Percentiles rank a stretch among this genome's conserved stretches.
Conservation (phyloP, 1,140 invertebrate species). For the Carposina sasakii region DNA sequence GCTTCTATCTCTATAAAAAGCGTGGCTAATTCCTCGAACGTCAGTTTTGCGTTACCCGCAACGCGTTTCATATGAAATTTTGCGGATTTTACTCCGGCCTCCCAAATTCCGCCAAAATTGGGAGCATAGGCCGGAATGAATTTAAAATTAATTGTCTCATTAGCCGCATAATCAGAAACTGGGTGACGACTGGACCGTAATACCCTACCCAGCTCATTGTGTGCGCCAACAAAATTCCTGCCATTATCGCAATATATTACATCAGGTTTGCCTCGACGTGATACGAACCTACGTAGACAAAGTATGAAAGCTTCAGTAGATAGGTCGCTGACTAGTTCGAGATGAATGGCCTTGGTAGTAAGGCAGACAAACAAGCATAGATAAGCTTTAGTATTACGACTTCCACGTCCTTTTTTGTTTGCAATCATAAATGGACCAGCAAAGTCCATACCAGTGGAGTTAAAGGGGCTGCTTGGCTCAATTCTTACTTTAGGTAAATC, state of each 20-base stretch:
- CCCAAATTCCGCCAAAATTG: not conserved
- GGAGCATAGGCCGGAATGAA: slow-evolving; percentile 3
- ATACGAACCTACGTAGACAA: slow-evolving; percentile 12
- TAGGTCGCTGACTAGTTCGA: slow-evolving; percentile 21
- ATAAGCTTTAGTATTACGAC: slow-evolving; percentile 28
- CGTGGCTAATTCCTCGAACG: slow-evolving; percentile 14
- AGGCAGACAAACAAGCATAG: slow-evolving; percentile 39
- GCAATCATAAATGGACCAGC: slow-evolving; percentile 30
- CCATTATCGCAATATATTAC: slow-evolving; percentile 15
- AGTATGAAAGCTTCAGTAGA: slow-evolving; percentile 10
- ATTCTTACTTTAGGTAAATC: slow-evolving; percentile 8
- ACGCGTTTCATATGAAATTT: slow-evolving; percentile 1
- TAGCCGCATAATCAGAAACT: not conserved
- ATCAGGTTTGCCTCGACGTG: slow-evolving; percentile 3
- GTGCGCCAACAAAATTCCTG: slow-evolving; percentile 14
- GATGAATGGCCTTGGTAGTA: slow-evolving; percentile 27
- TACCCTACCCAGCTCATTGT: not conserved
- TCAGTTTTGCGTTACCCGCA: slow-evolving; percentile 1
- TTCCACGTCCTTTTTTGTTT: slow-evolving; percentile 23
- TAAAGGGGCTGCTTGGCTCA: slow-evolving; percentile 14
- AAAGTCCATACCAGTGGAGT: slow-evolving; percentile 24
- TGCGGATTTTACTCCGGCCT: not conserved
- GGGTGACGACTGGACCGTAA: not conserved
- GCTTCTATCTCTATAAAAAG: slow-evolving; percentile 14
- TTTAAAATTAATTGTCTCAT: slow-evolving; percentile 1